Conservation (phyloP, 2,113 vertebrate species). For the Octodon degus region DNA sequence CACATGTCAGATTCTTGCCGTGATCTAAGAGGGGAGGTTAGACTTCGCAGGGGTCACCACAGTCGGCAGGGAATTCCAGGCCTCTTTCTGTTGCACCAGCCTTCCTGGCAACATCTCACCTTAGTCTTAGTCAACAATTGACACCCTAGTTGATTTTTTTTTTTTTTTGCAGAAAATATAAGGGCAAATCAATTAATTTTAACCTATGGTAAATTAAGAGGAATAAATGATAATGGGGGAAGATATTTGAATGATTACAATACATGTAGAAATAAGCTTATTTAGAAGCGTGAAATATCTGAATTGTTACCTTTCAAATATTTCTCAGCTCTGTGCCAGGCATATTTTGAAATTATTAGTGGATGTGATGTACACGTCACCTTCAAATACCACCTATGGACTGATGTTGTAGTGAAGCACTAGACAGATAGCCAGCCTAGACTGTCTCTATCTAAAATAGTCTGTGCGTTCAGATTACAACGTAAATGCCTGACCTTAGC, state of each 20-base stretch:
- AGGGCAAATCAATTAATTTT: conserved; percentile 29
- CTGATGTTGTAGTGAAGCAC: neutral
- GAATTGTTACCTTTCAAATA: conserved; percentile 68
- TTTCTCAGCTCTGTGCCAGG: conserved; percentile 50
- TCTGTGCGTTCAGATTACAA: neutral
- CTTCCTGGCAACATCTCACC: conserved; percentile 70
- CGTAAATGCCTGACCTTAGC: neutral
- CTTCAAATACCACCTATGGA: conserved; percentile 45
- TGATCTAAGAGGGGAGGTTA: conserved; percentile 71
- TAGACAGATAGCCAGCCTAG: neutral
- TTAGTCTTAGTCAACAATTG: conserved; percentile 75
- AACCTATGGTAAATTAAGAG: conserved; percentile 68
- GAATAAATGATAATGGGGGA: conserved; percentile 52
- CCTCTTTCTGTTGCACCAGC: conserved; percentile 58
- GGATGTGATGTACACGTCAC: conserved; percentile 7
- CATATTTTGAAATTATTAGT: conserved; percentile 62
- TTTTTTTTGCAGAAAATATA: neutral
- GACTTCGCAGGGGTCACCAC: conserved; percentile 63
- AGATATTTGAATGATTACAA: neutral
- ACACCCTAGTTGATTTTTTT: conserved; percentile 70
- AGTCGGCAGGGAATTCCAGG: conserved; percentile 54
- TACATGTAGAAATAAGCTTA: conserved; percentile 32
- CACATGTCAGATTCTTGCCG: conserved; percentile 80
- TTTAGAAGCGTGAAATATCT: conserved; percentile 58
- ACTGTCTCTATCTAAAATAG: neutral